Base-by-base conservation (phyloP, 2,888 invertebrate genomes). In the Leptarthrus brevirostris region DNA sequence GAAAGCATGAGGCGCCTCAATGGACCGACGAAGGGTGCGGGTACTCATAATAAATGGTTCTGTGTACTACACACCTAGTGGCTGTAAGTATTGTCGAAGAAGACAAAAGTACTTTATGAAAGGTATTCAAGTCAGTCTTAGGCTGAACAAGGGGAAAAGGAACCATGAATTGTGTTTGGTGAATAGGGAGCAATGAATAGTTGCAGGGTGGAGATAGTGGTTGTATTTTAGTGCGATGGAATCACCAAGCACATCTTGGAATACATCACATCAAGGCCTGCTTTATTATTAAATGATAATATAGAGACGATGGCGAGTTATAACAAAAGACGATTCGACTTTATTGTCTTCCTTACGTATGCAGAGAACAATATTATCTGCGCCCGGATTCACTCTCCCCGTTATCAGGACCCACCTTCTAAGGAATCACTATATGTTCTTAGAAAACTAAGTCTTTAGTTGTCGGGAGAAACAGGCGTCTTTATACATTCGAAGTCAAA, bases 261-360 rank as follows among this genome's bases (percentile, higher is more conserved):
- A 71, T 54, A 71, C 40, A 69, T 69, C 66, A 49, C 49, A 54
- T 71, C 54, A 54, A 53, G 54, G 54, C 71, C 40, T 36, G 54
- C 54, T 54, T 73, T 69, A 73, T 75, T 74, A 75, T 74, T 72
- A 74, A 74, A 75, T 74, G 66, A 75, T 75, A 72, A 70, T 70
- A 56, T 74, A 54, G 53, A 69, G 58, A 58, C 58, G 74, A 76
- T 76, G 72, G 61, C 74, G 69, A 74, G 52, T 72, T 74, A 72
- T 69, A 74, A 76, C 72, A 74, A 74, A 76, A 76, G 76, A 74
- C 74, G 72, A 76, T 54, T 76, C 72, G 74, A 76, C 74, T 76
- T 74, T 76, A 76, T 76, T 76, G 76, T 76, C 74, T 74, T 76
- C 73, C 69, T 69, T 73, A 56, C 44, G 64, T 72, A 74, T 72